Conservation (phyloP, 2,113 vertebrate genomes). For the Brevimyrus niger region DNA sequence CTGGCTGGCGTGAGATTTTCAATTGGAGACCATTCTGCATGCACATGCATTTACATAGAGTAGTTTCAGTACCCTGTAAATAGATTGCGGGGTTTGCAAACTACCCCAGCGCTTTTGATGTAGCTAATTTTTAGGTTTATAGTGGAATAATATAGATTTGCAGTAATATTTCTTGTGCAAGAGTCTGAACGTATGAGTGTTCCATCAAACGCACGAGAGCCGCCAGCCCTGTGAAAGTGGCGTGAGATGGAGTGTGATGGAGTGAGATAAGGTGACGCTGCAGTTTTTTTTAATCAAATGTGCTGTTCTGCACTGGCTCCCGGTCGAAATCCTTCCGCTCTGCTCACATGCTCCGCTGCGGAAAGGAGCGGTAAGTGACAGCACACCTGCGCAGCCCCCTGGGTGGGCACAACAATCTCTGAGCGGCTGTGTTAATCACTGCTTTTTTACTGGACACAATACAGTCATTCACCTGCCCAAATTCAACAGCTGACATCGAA, state of each 20-base stretch:
- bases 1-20: not conserved
- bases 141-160: not conserved
- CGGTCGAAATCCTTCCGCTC: not conserved
- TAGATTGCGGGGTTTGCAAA: not conserved
- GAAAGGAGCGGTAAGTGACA: not conserved
- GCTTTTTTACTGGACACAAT: not conserved
- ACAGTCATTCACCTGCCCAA: not conserved
- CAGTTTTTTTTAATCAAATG: not conserved
- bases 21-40: not conserved
- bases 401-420: not conserved
- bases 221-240: not conserved
- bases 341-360: not conserved
- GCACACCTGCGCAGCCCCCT: not conserved
- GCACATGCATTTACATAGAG: not conserved
- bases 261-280: not conserved
- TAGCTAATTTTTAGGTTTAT: not conserved
- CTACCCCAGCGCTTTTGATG: not conserved
- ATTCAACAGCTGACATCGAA: not conserved
- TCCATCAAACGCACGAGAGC: not conserved
- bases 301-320: not conserved
- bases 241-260: not conserved
- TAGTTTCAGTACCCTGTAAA: not conserved
- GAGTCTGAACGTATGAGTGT: not conserved
- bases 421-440: not conserved
- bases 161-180: not conserved